These are phyloP conservation scores for Dione juno DNA, from an alignment of 2,888 invertebrate species.

Conservation along the genomic window DNA sequence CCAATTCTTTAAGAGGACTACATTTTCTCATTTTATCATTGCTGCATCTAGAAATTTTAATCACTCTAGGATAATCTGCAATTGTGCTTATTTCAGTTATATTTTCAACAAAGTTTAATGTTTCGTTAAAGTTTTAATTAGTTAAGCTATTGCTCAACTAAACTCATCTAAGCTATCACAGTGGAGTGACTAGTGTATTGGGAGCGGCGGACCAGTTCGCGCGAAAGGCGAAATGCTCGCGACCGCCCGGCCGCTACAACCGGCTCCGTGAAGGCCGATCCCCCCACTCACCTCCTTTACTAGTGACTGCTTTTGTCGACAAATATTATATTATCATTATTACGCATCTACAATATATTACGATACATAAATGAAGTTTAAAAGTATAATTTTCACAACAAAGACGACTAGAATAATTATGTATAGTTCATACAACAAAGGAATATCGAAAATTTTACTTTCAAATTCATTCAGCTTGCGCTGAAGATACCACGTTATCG, in stretches of 20 bases:
- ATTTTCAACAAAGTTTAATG: neutral
- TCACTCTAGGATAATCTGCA: neutral
- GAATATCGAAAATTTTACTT: slow-evolving; percentile 30
- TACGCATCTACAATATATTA: neutral
- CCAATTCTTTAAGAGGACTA: slow-evolving; percentile 4
- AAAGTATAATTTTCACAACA: slow-evolving; percentile 24
- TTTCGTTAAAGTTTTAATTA: slow-evolving; percentile 3
- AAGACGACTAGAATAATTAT: slow-evolving; percentile 8
- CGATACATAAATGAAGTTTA: slow-evolving; percentile 12
- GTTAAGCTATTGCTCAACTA: slow-evolving; percentile 7
- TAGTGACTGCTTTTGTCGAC: slow-evolving; percentile 73
- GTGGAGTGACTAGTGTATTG: slow-evolving; percentile 56
- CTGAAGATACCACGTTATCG: slow-evolving; percentile 58
- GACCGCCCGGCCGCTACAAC: slow-evolving; percentile 74
- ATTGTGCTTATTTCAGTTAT: neutral
- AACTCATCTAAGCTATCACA: slow-evolving; percentile 29
- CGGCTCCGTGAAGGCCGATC: slow-evolving; percentile 82
- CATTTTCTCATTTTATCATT: neutral
- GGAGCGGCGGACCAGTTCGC: slow-evolving; percentile 73
- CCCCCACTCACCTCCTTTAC: slow-evolving; percentile 66
- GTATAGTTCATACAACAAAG: slow-evolving; percentile 17
- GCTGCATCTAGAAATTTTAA: neutral
- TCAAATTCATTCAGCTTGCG: slow-evolving; percentile 40
- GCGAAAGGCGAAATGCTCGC: slow-evolving; percentile 81
- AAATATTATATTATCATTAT: slow-evolving; percentile 46